Evolutionary conservation across 1,140 invertebrate genomes (phyloP).

Genomic region (Bombyx mandarina): DNA sequence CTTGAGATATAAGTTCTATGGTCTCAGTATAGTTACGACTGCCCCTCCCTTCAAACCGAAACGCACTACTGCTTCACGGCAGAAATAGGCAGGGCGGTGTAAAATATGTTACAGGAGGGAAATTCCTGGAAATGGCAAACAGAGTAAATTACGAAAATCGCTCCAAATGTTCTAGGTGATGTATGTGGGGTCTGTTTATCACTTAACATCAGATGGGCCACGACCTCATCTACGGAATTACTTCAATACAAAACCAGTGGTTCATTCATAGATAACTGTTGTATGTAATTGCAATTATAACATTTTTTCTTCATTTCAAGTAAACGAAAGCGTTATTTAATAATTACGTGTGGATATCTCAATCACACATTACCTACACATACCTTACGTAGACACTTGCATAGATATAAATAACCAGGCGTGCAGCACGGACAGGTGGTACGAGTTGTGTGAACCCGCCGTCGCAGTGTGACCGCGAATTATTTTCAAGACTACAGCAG

Average conservation of each 20-base stretch:
- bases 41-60: too few species aligned
- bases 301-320: neutral
- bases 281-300: neutral
- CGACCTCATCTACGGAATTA: neutral
- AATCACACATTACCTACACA: conserved; percentile 17
- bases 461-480: conserved; percentile 66
- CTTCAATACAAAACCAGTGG: neutral
- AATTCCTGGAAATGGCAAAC: too few species aligned
- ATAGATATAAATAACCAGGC: conserved; percentile 69
- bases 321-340: neutral
- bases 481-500: conserved; percentile 70
- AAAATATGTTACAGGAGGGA: too few species aligned
- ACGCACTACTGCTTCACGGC: too few species aligned
- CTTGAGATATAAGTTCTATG: too few species aligned
- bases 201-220: neutral
- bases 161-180: too few species aligned
- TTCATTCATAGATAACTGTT: neutral
- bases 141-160: too few species aligned
- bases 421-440: conserved; percentile 65
- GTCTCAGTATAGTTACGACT: too few species aligned
- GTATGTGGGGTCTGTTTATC: neutral
- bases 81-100: too few species aligned
- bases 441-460: conserved; percentile 64
- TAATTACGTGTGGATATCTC: conserved; percentile 1
- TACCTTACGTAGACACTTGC: conserved; percentile 54